Conservation (phyloP, 2,888 invertebrate species). For the Caenorhabditis angaria region DNA sequence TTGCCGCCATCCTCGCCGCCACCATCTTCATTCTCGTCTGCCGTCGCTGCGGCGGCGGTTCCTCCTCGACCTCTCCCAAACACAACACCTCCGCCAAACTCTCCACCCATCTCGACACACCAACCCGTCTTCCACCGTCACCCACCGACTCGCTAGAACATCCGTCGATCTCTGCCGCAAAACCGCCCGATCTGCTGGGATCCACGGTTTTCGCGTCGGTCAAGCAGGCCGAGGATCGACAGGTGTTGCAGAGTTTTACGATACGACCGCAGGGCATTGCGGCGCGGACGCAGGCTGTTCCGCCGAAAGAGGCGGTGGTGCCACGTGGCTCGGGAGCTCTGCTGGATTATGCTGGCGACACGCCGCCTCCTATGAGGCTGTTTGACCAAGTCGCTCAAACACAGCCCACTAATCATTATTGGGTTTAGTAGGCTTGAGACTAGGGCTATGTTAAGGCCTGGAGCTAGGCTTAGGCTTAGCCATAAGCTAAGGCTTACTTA, state of each 20-base stretch:
- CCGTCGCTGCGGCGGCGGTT: constrained; percentile 28
- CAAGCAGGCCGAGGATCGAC: constrained; percentile 38
- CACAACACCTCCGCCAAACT: constrained; percentile 29
- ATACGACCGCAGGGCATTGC: not conserved
- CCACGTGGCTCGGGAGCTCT: not conserved
- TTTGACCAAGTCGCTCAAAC: constrained; percentile 53
- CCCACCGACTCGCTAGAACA: constrained; percentile 28
- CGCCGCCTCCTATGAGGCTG: constrained; percentile 54
- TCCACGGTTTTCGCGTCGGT: constrained; percentile 61
- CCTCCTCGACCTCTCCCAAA: too few species aligned
- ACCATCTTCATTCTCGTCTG: constrained; percentile 34
- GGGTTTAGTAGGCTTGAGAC: too few species aligned
- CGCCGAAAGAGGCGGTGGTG: too few species aligned
- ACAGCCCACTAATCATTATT: constrained; percentile 43
- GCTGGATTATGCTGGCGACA: constrained; percentile 51
- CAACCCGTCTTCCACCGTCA: constrained; percentile 35
- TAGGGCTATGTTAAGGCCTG: too few species aligned
- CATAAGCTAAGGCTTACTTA: too few species aligned
- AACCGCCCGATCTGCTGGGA: constrained; percentile 53
- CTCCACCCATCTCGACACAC: constrained; percentile 24
- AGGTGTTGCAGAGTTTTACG: constrained; percentile 30
- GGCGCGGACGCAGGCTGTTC: not conserved
- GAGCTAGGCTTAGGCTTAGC: too few species aligned
- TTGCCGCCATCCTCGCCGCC: constrained; percentile 28
- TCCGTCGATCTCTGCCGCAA: not conserved